Evolutionary conservation across 1,140 invertebrate genomes (phyloP), one percentile per base, ranked within the genome.

Genomic region (Homalodisca vitripennis): DNA sequence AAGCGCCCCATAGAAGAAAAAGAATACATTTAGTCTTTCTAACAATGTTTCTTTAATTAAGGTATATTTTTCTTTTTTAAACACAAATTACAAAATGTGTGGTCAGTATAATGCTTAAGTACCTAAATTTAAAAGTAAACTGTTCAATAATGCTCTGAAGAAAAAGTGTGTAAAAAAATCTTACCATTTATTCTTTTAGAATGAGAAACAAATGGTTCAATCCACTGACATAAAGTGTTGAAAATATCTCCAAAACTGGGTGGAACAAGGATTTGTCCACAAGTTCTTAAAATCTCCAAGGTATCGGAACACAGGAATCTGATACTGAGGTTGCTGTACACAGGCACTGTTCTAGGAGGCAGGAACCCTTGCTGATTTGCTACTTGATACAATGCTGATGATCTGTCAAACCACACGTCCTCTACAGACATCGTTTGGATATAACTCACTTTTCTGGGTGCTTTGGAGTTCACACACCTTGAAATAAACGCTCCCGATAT

Each of bases 401-500:
- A 53, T 17, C 48, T 51, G 46, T 66, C 22, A n/a, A 6, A 53
- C 48, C 22, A 65, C 1, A 51, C 24, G 53, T 1, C 63, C 48
- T 17, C n/a, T 20, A 66, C 10, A n/a, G 32, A 2, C 1, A 70
- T 51, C 48, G 20, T n/a, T 20, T 13, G 60, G n/a, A n/a, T n/a
- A n/a, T n/a, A n/a, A n/a, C n/a, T n/a, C n/a, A n/a, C n/a, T n/a
- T n/a, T n/a, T n/a, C n/a, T n/a, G n/a, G n/a, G n/a, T 1, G 29
- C 34, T 26, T 60, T 60, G 14, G 6, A 60, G 26, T 3, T 48
- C 22, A 66, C 69, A 70, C 27, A 70, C 60, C 30, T 66, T 65
- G 24, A 70, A 66, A 53, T 70, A 70, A 3, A 67, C 14, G 26
- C 24, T 20, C 14, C 48, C 63, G 14, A 55, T 53, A 24, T 70